These are phyloP conservation scores for Sciurus niger DNA, from an alignment of 2,113 vertebrate species.

Conservation along the genomic window DNA sequence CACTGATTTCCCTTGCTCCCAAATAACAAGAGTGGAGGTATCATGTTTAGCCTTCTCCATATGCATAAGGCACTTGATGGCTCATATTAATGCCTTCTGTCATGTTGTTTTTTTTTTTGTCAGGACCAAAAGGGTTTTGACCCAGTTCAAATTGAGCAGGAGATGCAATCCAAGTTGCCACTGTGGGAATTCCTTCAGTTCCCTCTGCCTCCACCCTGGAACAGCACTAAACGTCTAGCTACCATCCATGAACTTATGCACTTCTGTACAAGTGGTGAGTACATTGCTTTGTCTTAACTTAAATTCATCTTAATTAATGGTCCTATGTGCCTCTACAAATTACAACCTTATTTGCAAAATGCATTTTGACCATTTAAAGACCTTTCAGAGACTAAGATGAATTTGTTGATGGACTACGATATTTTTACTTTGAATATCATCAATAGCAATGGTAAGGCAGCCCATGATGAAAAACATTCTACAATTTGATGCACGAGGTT, in stretches of 20 bases:
- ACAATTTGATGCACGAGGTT: background rate
- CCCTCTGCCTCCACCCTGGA: conserved; percentile 80
- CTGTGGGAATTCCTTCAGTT: conserved; percentile 88
- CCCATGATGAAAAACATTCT: background rate
- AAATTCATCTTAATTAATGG: background rate
- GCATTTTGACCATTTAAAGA: conserved; percentile 5
- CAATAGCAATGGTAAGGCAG: background rate
- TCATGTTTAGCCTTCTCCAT: conserved; percentile 75
- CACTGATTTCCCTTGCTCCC: conserved; percentile 68
- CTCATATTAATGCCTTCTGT: conserved; percentile 63
- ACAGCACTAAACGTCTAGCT: conserved; percentile 85
- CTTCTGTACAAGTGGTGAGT: conserved; percentile 92
- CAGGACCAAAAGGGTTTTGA: conserved; percentile 90
- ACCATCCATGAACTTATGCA: conserved; percentile 93
- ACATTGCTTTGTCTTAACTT: conserved; percentile 30
- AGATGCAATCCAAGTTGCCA: conserved; percentile 91
- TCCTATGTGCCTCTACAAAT: background rate
- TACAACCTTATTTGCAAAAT: background rate
- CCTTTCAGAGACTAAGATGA: background rate
- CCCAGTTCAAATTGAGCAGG: conserved; percentile 89
- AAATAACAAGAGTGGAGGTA: conserved; percentile 48
- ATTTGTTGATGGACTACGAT: background rate
- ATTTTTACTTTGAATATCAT: conserved; percentile 1
- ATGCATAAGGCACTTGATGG: conserved; percentile 66
- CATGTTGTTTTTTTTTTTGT: conserved; percentile 62